Evolutionary conservation across 2,113 vertebrate species (phyloP).

Genomic region (Heterotilapia buettikoferi): DNA sequence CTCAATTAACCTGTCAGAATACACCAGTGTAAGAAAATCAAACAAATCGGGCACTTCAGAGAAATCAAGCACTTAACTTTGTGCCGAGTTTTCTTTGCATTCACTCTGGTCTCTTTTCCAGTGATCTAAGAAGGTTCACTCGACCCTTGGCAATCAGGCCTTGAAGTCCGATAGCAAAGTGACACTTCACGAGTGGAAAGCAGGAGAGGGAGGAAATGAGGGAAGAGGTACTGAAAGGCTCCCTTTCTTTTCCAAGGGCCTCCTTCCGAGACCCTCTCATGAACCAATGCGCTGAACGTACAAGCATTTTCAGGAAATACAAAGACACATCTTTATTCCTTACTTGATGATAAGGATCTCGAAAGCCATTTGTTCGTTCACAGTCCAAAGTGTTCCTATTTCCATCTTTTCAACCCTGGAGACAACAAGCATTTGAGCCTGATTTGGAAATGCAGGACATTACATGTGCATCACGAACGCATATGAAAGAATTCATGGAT

Average conservation of each 20-base stretch:
- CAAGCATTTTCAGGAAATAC: conserved; percentile 20
- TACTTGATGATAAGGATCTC: conserved; percentile 20
- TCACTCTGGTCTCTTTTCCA: background rate
- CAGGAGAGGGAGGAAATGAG: conserved; percentile 37
- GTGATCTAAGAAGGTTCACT: conserved; percentile 48
- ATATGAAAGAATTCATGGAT: background rate
- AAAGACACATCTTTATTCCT: conserved; percentile 49
- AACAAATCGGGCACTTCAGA: background rate
- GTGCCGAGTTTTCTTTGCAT: background rate
- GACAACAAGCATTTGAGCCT: background rate
- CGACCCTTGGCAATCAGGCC: conserved; percentile 36
- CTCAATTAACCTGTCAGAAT: background rate
- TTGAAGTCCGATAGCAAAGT: conserved; percentile 54
- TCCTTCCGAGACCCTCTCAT: conserved; percentile 27
- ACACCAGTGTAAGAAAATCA: background rate
- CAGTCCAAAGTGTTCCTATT: background rate
- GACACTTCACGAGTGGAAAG: conserved; percentile 59
- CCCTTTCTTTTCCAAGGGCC: conserved; percentile 50
- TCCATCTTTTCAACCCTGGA: background rate
- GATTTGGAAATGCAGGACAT: background rate
- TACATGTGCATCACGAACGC: background rate
- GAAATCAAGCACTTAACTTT: background rate
- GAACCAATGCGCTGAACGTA: background rate
- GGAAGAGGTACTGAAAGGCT: conserved; percentile 35
- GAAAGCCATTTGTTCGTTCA: background rate